These are phyloP conservation scores for Pogonomyrmex californicus DNA, from an alignment of 1,140 invertebrate genomes.

Conservation along the genomic window DNA sequence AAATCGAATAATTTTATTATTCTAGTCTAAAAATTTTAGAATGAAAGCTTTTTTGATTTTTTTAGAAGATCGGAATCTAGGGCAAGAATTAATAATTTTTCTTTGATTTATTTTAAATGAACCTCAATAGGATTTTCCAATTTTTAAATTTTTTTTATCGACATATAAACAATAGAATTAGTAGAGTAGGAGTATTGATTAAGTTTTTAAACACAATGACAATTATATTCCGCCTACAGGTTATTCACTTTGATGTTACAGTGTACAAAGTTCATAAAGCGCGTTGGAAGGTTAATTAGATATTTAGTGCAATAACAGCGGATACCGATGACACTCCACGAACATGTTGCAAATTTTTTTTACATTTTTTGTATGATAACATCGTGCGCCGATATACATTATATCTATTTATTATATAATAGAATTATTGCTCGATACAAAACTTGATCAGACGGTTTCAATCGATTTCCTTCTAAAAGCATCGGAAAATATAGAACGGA, in stretches of 20 bases:
- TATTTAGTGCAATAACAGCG: conserved; percentile 29
- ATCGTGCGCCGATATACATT: neutral
- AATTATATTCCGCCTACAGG: conserved; percentile 3
- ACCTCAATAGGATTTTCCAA: neutral
- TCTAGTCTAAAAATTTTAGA: neutral
- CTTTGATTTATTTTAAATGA: neutral
- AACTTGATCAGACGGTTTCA: neutral
- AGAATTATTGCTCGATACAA: neutral
- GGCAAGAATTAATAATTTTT: neutral
- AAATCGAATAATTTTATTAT: neutral
- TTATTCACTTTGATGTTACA: conserved; percentile 16
- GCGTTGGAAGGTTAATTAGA: conserved; percentile 23
- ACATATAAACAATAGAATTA: neutral
- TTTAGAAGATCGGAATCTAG: neutral
- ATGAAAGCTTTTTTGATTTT: neutral
- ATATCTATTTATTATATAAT: neutral
- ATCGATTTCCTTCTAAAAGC: conserved; percentile 8
- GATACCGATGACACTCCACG: neutral
- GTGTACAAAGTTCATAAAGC: conserved; percentile 22
- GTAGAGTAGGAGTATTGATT: neutral
- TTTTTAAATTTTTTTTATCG: neutral
- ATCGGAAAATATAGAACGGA: neutral
- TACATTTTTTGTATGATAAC: neutral
- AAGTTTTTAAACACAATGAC: conserved; percentile 2
- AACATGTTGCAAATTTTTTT: neutral